phyloP scores from a whole-genome alignment of 2,113 vertebrate genomes.

The Ellobius talpinus region DNA sequence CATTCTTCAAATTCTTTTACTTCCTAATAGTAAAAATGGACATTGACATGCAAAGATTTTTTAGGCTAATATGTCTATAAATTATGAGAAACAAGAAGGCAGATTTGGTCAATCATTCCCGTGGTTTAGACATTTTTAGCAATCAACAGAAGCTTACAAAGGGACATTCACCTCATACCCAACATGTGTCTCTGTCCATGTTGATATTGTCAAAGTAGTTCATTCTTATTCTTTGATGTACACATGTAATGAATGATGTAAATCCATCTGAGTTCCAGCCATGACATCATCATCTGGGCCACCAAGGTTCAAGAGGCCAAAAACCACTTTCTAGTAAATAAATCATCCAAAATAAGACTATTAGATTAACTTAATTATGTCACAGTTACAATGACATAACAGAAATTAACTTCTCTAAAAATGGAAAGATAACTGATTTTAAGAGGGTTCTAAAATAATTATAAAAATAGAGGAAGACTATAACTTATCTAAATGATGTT shows the following conservation, averaged over 20 bases:
- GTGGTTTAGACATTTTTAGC: not conserved
- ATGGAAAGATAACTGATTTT: slow-evolving; percentile 59
- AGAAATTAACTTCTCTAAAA: slow-evolving; percentile 27
- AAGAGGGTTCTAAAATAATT: slow-evolving; percentile 55
- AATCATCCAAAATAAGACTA: slow-evolving; percentile 41
- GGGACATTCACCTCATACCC: not conserved
- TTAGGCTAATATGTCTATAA: not conserved
- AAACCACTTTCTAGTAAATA: slow-evolving; percentile 18
- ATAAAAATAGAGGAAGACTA: slow-evolving; percentile 37
- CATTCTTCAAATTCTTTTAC: not conserved
- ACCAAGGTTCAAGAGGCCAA: not conserved
- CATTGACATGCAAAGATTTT: not conserved
- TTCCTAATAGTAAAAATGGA: not conserved
- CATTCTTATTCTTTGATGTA: slow-evolving; percentile 35
- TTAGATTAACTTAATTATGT: slow-evolving; percentile 45
- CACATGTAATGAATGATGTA: slow-evolving; percentile 15
- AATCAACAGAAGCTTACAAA: not conserved
- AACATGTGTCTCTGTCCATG: not conserved
- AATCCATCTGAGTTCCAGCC: not conserved
- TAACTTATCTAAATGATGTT: slow-evolving; percentile 28
- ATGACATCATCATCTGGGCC: not conserved
- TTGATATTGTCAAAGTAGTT: not conserved
- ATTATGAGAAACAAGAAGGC: not conserved
- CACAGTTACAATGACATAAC: not conserved
- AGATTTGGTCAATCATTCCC: not conserved